Conservation (phyloP, 2,113 vertebrate genomes). For the Daubentonia madagascariensis region DNA sequence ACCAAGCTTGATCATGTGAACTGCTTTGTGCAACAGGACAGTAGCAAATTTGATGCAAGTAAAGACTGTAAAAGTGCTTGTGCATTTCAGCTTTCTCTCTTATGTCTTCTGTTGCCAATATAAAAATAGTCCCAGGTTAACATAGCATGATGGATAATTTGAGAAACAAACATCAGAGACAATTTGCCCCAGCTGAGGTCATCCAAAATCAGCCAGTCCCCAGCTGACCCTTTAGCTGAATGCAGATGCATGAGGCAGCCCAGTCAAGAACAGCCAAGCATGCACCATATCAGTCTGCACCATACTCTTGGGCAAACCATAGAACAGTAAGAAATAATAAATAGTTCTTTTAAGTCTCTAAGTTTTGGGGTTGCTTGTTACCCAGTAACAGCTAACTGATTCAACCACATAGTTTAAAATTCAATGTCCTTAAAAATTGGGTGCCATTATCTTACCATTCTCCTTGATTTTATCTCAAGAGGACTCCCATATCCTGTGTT, state of each 20-base stretch:
- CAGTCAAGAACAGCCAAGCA: neutral
- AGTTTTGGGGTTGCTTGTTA: neutral
- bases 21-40: neutral
- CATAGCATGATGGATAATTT: neutral
- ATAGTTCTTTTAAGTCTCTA: neutral
- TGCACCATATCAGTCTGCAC: neutral
- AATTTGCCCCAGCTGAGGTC: neutral
- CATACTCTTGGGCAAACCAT: neutral
- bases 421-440: neutral
- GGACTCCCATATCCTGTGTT: neutral
- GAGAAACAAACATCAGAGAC: neutral
- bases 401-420: neutral
- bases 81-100: neutral
- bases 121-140: neutral
- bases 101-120: neutral
- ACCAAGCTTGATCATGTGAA: neutral
- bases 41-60: neutral
- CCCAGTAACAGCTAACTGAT: neutral
- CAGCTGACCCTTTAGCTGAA: neutral
- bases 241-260: rapidly evolving
- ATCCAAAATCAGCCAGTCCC: neutral
- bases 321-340: neutral
- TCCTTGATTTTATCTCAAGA: neutral
- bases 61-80: neutral
- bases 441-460: neutral